Conservation (phyloP, 2,888 invertebrate genomes). For the Pantelozetes paolii region DNA sequence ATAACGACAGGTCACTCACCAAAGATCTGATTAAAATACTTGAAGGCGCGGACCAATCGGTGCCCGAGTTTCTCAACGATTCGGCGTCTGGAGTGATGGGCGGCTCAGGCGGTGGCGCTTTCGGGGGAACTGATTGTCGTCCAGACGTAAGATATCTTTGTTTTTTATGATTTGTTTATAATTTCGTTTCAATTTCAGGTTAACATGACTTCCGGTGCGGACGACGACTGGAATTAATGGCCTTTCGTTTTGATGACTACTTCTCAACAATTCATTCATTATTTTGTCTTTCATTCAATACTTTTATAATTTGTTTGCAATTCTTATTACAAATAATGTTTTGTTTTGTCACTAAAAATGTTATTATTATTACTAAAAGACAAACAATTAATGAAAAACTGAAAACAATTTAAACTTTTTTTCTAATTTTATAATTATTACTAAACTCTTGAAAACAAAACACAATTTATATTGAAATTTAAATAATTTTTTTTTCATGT, state of each 20-base stretch:
- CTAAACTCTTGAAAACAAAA: too few relatives aligned
- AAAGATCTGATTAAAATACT: conserved; percentile 68
- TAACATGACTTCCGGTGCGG: background rate
- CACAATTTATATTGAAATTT: too few relatives aligned
- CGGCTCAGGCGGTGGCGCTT: conserved; percentile 54
- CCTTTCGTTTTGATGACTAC: background rate
- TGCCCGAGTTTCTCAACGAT: conserved; percentile 69
- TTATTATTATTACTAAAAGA: too few relatives aligned
- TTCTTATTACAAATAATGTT: too few relatives aligned
- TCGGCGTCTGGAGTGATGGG: conserved; percentile 53
- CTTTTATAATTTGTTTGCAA: background rate
- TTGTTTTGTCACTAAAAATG: too few relatives aligned
- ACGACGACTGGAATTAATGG: conserved; percentile 15
- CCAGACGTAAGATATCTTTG: conserved; percentile 55
- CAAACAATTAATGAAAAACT: too few relatives aligned
- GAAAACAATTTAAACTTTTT: too few relatives aligned
- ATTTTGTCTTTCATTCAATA: background rate
- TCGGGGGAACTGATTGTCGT: conserved; percentile 68
- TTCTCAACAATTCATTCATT: background rate
- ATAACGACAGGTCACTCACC: conserved; percentile 59
- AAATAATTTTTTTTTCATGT: too few relatives aligned
- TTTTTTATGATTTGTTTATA: background rate
- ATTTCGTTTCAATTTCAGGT: background rate
- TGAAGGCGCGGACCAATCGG: conserved; percentile 65
- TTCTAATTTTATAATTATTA: too few relatives aligned